These are phyloP conservation scores for Tuberolachnus salignus DNA, from an alignment of 2,888 invertebrate species.

Conservation along the genomic window DNA sequence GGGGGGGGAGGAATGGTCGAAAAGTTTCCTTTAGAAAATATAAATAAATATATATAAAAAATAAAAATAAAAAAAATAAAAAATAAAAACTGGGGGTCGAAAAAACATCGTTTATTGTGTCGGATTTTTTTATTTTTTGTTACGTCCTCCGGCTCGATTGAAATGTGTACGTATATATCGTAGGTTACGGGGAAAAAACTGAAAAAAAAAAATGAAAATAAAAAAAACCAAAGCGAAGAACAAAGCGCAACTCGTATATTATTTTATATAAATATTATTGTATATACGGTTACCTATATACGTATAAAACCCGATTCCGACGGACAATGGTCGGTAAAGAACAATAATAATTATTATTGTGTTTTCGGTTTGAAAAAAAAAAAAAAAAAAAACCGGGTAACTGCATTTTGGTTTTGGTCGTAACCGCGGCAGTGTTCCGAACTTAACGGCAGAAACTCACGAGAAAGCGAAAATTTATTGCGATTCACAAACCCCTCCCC, in stretches of 20 bases:
- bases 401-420: not conserved
- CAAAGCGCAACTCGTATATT: not conserved
- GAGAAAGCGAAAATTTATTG: too few species aligned
- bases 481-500: too few species aligned
- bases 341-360: slow-evolving; percentile 17
- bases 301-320: slow-evolving; percentile 22
- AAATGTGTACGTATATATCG: slow-evolving; percentile 5
- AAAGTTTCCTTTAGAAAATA: slow-evolving; percentile 44
- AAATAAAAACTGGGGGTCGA: not conserved
- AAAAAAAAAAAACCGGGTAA: not conserved
- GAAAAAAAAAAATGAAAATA: slow-evolving; percentile 26
- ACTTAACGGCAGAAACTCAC: too few species aligned
- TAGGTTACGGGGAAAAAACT: not conserved
- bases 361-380: not conserved
- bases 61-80: slow-evolving; percentile 31
- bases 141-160: slow-evolving; percentile 11
- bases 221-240: slow-evolving; percentile 38
- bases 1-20: not conserved
- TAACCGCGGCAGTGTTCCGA: too few species aligned
- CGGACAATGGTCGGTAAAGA: slow-evolving; percentile 9
- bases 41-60: not conserved
- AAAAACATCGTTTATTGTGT: slow-evolving; percentile 46
- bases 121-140: slow-evolving; percentile 27
- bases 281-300: not conserved
- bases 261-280: slow-evolving; percentile 2